phyloP scores from a whole-genome alignment of 2,797 vertebrate species.

The Loris lydekkerianus region DNA sequence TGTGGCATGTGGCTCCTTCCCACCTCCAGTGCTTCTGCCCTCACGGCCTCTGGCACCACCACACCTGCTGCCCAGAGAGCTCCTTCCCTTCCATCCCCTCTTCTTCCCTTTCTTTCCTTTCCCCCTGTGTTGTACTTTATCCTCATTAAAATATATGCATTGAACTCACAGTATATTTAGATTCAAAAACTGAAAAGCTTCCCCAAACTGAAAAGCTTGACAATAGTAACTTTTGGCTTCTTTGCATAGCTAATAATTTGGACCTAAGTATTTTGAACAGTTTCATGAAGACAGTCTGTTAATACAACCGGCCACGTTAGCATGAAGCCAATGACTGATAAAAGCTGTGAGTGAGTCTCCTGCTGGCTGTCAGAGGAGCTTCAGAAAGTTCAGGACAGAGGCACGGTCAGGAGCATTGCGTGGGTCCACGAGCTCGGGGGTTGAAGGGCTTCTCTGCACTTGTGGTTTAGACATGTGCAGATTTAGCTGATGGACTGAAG shows the following conservation, averaged over 20 bases:
- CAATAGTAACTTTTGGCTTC: neutral
- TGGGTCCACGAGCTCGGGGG: neutral
- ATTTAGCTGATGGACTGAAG: neutral
- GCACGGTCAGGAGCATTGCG: rapidly evolving
- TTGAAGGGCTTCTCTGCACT: neutral
- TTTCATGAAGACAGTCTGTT: too few relatives aligned
- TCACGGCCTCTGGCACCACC: neutral
- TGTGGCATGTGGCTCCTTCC: rapidly evolving
- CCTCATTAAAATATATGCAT: neutral
- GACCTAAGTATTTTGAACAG: neutral
- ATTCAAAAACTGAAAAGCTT: neutral
- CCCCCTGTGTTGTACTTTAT: neutral
- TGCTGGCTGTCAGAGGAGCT: neutral
- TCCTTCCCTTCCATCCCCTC: neutral
- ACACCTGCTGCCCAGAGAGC: rapidly evolving
- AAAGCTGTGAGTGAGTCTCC: rapidly evolving
- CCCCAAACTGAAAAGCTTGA: neutral
- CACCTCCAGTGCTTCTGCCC: rapidly evolving
- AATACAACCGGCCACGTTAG: rapidly evolving
- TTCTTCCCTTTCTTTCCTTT: neutral
- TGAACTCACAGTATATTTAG: neutral
- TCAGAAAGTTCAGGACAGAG: neutral
- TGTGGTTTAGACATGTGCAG: neutral
- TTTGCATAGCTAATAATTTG: neutral
- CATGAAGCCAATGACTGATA: neutral